Conservation (phyloP, 2,797 vertebrate genomes). For the Poeciliopsis turneri region DNA sequence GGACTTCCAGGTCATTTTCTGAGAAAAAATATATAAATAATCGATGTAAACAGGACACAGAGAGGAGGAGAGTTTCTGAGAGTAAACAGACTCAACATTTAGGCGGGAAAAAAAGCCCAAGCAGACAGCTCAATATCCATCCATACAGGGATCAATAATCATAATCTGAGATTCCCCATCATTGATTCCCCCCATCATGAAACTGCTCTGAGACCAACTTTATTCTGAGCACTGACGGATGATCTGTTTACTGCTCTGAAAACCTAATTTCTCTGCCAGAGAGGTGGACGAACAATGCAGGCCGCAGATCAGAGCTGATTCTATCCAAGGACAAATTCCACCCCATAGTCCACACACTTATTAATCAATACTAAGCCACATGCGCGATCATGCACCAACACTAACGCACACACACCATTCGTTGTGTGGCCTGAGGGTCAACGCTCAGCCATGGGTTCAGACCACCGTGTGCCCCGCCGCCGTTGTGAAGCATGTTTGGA, state of each 20-base stretch:
- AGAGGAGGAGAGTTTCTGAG: neutral
- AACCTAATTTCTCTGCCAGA: conserved; percentile 43
- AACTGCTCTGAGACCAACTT: conserved; percentile 63
- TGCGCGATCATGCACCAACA: neutral
- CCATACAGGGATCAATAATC: conserved; percentile 65
- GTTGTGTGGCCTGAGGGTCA: conserved; percentile 52
- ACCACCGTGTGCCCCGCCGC: conserved; percentile 15
- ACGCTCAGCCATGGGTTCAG: conserved; percentile 35
- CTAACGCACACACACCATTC: conserved; percentile 23
- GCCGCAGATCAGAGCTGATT: conserved; percentile 47
- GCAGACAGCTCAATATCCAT: conserved; percentile 52
- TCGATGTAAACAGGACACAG: conserved; percentile 1
- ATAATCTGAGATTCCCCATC: conserved; percentile 59
- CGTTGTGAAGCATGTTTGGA: conserved; percentile 68
- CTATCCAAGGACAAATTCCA: conserved; percentile 54
- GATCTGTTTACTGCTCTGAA: conserved; percentile 66
- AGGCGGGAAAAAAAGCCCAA: conserved; percentile 16
- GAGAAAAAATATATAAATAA: conserved; percentile 19
- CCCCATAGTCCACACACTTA: conserved; percentile 44
- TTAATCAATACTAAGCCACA: conserved; percentile 46
- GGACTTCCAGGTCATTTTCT: conserved; percentile 99
- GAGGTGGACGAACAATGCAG: conserved; percentile 55
- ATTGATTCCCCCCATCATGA: conserved; percentile 54
- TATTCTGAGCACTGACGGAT: conserved; percentile 42
- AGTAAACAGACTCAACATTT: conserved; percentile 27